Base-by-base conservation (phyloP, 2,797 vertebrate genomes). In the Zenarchopterus dispar region DNA sequence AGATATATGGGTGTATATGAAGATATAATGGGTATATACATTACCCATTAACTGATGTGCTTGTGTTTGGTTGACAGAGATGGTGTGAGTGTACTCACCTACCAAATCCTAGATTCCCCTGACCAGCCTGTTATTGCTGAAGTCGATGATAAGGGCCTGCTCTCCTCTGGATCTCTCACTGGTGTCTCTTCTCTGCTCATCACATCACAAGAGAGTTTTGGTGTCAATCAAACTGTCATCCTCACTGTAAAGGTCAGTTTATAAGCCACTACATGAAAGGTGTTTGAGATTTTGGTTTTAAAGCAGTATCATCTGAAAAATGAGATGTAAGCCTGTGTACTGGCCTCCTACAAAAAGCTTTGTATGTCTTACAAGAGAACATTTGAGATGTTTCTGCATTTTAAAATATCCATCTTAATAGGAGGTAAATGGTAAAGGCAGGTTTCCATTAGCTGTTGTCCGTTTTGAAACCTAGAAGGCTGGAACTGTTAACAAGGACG, bases 201-300 rank as follows among this genome's bases (percentile, higher is more conserved):
- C 68, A 94, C 91, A 62, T 95, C 95, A 0, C 95, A 95, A 23
- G 97, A 99, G 78, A 67, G 89, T 19, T 97, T 97, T 50, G 97
- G 97, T 61, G 92, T 97, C 91, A 99, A 98, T 91, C 97, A 98
- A 77, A 97, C 95, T 17, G 73, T 96, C 77, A 78, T 94, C 53
- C 77, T 94, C 4, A 93, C 95, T 41, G 92, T 98, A 45, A 97
- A 98, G 96, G 97, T 98, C 77, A 78, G 88, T 70, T 53, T 36
- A n/a, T 67, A 19, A 58, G 41, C 41, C 3, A 11, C 53, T 24
- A 36, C 3, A 5, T 54, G 1, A 17, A 63, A 68, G 4, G 0
- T 13, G 19, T 28, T 67, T 66, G 18, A 61, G 8, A 48, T 26
- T 48, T 17, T 50, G 16, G 1, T 31, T 66, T 52, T 31, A 28